Evolutionary conservation across 2,113 vertebrate genomes (phyloP).

Genomic region (Buteo buteo): DNA sequence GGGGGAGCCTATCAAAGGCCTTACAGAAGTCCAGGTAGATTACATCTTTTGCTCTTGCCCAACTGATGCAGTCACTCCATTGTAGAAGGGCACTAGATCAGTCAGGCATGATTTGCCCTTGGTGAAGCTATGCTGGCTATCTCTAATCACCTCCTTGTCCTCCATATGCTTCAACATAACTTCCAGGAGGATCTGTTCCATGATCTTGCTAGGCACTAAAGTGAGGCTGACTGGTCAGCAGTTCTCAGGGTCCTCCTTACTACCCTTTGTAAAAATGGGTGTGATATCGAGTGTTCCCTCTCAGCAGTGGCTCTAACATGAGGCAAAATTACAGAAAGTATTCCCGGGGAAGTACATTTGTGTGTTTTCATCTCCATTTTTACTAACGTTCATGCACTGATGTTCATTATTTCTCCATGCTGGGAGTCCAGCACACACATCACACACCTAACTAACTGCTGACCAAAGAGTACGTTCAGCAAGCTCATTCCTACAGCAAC

Average conservation of each 20-base stretch:
- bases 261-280: background rate
- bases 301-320: background rate
- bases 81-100: background rate
- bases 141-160: background rate
- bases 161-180: background rate
- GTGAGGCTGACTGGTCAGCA: background rate
- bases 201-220: background rate
- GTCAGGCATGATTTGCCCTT: background rate
- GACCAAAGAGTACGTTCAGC: background rate
- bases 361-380: background rate
- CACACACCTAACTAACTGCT: background rate
- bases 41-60: background rate
- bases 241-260: background rate
- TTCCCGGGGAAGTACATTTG: background rate
- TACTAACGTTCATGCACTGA: background rate
- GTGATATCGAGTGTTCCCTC: accelerated
- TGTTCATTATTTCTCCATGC: background rate
- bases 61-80: background rate
- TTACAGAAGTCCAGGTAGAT: background rate
- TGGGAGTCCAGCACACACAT: background rate
- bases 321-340: background rate
- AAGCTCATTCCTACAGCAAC: background rate
- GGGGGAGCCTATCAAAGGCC: background rate
- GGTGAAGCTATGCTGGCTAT: background rate
- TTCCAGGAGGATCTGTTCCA: background rate